Conservation (phyloP, 1,140 invertebrate genomes). For the Euglossa dilemma region DNA sequence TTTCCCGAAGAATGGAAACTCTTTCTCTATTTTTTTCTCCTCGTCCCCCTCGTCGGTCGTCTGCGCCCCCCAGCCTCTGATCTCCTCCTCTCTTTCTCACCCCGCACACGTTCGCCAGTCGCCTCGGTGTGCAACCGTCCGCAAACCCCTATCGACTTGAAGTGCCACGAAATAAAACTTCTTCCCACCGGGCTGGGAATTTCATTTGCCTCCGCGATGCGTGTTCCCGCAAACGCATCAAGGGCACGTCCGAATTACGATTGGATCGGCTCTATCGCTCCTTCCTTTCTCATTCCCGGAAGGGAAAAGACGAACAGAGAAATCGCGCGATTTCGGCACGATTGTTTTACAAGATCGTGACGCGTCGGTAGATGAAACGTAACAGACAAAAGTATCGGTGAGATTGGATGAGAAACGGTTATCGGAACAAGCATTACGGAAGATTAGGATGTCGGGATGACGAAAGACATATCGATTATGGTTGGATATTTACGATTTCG, state of each 20-base stretch:
- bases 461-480: no score
- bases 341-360: background rate
- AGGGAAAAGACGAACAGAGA: background rate
- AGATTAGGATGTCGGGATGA: no score
- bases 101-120: background rate
- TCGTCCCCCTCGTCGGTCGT: no score
- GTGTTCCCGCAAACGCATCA: slow-evolving; percentile 60
- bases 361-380: no score
- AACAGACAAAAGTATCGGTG: no score
- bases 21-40: slow-evolving; percentile 34
- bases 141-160: slow-evolving; percentile 53
- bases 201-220: slow-evolving; percentile 64
- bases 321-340: slow-evolving; percentile 4
- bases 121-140: slow-evolving; percentile 46
- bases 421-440: no score
- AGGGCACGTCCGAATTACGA: slow-evolving; percentile 57
- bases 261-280: slow-evolving; percentile 53
- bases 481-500: no score
- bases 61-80: background rate
- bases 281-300: slow-evolving; percentile 36
- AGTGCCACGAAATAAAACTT: slow-evolving; percentile 69
- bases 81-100: background rate
- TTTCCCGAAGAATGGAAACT: slow-evolving; percentile 69
- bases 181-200: slow-evolving; percentile 62
- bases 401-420: no score